Percentiles rank a stretch among this genome's conserved stretches.
phyloP scores from a whole-genome alignment of 2,113 vertebrate genomes.

The Megalops atlanticus region DNA sequence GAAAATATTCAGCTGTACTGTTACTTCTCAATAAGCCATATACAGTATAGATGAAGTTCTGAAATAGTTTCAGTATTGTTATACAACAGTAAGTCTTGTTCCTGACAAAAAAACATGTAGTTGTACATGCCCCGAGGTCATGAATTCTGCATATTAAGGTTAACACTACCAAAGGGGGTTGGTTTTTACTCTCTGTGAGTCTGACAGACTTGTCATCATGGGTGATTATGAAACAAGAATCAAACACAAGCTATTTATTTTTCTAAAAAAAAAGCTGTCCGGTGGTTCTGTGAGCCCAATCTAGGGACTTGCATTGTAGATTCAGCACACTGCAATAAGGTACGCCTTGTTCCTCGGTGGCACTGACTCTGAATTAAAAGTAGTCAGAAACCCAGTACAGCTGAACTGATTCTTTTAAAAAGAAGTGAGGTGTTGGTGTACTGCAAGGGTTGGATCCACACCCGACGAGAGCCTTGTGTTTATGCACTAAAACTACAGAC shows the following conservation, averaged over 20 bases:
- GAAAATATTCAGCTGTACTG: not conserved
- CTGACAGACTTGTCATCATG: not conserved
- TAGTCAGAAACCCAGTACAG: not conserved
- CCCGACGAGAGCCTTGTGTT: not conserved
- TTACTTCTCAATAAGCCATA: not conserved
- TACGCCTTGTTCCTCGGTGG: not conserved
- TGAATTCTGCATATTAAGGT: not conserved
- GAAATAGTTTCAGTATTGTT: not conserved
- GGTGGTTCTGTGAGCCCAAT: not conserved
- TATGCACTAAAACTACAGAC: not conserved
- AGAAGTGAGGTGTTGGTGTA: not conserved
- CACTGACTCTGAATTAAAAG: not conserved
- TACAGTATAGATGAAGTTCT: not conserved
- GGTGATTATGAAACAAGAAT: not conserved
- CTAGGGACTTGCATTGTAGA: too few species aligned
- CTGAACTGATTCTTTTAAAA: not conserved
- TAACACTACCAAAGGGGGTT: not conserved
- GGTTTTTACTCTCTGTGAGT: not conserved
- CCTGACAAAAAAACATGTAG: not conserved
- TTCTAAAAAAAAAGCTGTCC: not conserved
- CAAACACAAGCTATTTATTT: not conserved
- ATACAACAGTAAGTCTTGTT: not conserved
- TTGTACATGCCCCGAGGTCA: not conserved
- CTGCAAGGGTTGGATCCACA: not conserved
- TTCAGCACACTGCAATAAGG: not conserved